Evolutionary conservation across 1,140 invertebrate species (phyloP), one percentile per base, ranked within the genome.

Genomic region (Aphelinus certus): DNA sequence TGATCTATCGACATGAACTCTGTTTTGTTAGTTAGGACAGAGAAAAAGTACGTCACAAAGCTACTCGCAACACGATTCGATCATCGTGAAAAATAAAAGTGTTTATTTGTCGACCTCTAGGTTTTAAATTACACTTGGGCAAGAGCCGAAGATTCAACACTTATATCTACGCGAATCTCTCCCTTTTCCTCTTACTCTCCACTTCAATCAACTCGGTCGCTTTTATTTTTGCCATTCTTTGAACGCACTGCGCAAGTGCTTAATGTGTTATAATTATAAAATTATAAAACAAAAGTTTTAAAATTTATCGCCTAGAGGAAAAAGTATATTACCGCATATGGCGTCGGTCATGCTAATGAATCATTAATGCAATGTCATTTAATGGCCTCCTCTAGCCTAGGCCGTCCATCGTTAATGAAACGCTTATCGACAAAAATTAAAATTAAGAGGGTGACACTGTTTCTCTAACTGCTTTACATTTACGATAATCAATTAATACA

Each of bases 201-300:
- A 57, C 48, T 51, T 26, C 2, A 4, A 9, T 26, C 2, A 4
- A 9, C 3, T 60, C 1, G 60, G 60, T 64, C 60, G 42, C 66
- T 49, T 64, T 70, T 75, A 69, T 64, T 10, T 64, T 61, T 53
- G 73, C 9, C 51, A 53, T 53, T 53, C 51, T 53, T 53, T 53
- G 4, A 53, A 64, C 67, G 58, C 66, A 78, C 63, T n/a, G 51
- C 69, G 69, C 43, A 47, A 71, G 46, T 60, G 68, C 63, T 63
- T 43, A 71, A 65, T 58, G 10, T 65, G 63, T 56, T 53, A 9
- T 75, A 75, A 71, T 26, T 26, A 26, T 71, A 75, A 75, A 75
- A 75, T 75, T 70, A 75, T 75, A 75, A 75, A 75, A 75, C 68
- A 75, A 75, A 71, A 56, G 46, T 75, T 75, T 75, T 71, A 66